Conservation (phyloP, 2,797 vertebrate genomes). For the Salarias fasciatus region DNA sequence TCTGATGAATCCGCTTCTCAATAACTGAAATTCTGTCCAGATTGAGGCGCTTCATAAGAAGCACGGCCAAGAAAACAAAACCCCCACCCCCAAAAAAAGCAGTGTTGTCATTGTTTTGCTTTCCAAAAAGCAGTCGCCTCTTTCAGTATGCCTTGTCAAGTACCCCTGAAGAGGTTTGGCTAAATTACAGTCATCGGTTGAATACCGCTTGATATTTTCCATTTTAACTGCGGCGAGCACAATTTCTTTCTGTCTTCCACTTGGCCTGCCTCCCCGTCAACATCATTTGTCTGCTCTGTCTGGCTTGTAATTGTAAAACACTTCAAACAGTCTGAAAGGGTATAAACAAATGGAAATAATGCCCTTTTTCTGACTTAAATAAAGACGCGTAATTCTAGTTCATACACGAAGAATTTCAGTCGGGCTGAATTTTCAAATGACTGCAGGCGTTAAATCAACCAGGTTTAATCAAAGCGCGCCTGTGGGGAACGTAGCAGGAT, state of each 20-base stretch:
- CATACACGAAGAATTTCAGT: conserved; percentile 9
- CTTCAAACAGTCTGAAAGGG: conserved; percentile 62
- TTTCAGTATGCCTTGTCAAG: conserved; percentile 67
- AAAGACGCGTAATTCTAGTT: conserved; percentile 35
- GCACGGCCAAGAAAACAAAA: background rate
- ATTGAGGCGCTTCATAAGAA: conserved; percentile 15
- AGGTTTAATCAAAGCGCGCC: conserved; percentile 12
- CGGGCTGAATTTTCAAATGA: conserved; percentile 28
- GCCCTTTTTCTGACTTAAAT: conserved; percentile 32
- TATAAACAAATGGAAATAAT: conserved; percentile 64
- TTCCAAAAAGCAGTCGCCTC: conserved; percentile 41
- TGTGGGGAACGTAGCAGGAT: background rate
- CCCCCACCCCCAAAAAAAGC: background rate
- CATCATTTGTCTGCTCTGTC: conserved; percentile 67
- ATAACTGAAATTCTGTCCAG: conserved; percentile 11
- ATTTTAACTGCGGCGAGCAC: conserved; percentile 59
- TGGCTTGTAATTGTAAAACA: conserved; percentile 71
- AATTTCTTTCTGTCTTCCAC: conserved; percentile 66
- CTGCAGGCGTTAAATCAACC: conserved; percentile 13
- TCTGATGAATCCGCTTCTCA: background rate
- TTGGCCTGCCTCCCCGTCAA: conserved; percentile 64
- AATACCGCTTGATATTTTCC: conserved; percentile 71
- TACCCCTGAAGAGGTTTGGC: conserved; percentile 60
- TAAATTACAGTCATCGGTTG: conserved; percentile 74
- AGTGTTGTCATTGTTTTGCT: conserved; percentile 47